A percentile compares a stretch with the other conserved stretches of the same genome.
Evolutionary conservation across 2,888 invertebrate species (phyloP).

Genomic region (Tetragonula carbonaria): DNA sequence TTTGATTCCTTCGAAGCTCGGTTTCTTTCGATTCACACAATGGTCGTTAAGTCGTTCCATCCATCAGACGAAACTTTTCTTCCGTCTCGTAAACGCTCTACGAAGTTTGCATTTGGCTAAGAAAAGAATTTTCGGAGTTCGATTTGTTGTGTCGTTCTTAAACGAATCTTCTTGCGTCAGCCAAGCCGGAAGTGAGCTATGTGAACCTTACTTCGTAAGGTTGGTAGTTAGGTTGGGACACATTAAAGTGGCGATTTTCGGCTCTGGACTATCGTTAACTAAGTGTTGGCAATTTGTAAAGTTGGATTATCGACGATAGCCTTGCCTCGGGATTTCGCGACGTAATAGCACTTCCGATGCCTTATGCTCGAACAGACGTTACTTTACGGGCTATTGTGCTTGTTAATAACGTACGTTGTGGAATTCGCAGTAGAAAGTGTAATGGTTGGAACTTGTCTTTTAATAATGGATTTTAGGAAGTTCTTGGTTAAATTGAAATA

Average conservation of each 20-base stretch:
- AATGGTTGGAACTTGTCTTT: neutral
- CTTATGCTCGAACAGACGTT: neutral
- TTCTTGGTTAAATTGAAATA: neutral
- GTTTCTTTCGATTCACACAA: neutral
- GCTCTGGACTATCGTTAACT: conserved; percentile 3
- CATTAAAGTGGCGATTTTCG: too few relatives aligned
- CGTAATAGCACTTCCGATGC: neutral
- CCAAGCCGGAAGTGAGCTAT: neutral
- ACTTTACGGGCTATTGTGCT: neutral
- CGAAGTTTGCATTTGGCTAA: neutral
- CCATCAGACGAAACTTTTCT: neutral
- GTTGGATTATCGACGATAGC: neutral
- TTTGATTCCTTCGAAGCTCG: neutral
- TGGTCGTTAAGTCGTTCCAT: neutral
- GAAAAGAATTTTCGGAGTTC: neutral
- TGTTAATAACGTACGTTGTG: neutral
- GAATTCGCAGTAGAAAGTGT: neutral
- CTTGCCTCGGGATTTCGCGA: conserved; percentile 22
- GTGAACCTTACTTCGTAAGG: too few relatives aligned
- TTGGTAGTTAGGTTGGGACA: too few relatives aligned
- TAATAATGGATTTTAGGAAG: neutral
- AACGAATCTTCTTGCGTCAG: conserved; percentile 12
- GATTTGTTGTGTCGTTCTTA: conserved; percentile 28
- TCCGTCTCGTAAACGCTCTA: too few relatives aligned
- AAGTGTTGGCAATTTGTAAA: conserved; percentile 29